Conservation (phyloP, 1,140 invertebrate genomes). For the Teleopsis dalmanni region DNA sequence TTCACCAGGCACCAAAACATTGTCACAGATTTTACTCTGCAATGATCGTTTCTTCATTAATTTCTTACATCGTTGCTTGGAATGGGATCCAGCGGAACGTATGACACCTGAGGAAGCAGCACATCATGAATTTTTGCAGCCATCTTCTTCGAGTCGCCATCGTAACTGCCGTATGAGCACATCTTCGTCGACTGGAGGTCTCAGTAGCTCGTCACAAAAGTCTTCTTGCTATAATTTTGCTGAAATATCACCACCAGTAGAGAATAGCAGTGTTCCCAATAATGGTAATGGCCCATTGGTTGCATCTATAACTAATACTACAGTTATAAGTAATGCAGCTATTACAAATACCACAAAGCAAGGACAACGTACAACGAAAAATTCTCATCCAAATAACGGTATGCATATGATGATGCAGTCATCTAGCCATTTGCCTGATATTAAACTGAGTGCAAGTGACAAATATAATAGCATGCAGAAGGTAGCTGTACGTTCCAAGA, state of each 20-base stretch:
- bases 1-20: constrained; percentile 72
- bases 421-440: constrained; percentile 40
- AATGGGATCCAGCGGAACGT: constrained; percentile 90
- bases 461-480: constrained; percentile 43
- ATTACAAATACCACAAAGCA: constrained; percentile 26
- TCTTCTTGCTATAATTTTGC: constrained; percentile 41
- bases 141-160: constrained; percentile 38
- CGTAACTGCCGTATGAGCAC: constrained; percentile 42
- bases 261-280: neutral
- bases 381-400: neutral
- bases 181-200: constrained; percentile 33
- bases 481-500: constrained; percentile 40
- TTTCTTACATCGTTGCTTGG: constrained; percentile 86
- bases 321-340: constrained; percentile 39
- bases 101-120: constrained; percentile 87
- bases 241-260: constrained; percentile 30
- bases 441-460: constrained; percentile 38
- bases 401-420: constrained; percentile 18
- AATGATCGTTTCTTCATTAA: constrained; percentile 87
- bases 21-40: constrained; percentile 68
- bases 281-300: constrained; percentile 23
- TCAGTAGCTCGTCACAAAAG: constrained; percentile 33
- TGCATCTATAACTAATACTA: constrained; percentile 38
- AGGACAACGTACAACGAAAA: constrained; percentile 11
- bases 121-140: constrained; percentile 66